Conservation (phyloP, 64 coral and sea anemone species). For the Stichodactyla helianthus region DNA sequence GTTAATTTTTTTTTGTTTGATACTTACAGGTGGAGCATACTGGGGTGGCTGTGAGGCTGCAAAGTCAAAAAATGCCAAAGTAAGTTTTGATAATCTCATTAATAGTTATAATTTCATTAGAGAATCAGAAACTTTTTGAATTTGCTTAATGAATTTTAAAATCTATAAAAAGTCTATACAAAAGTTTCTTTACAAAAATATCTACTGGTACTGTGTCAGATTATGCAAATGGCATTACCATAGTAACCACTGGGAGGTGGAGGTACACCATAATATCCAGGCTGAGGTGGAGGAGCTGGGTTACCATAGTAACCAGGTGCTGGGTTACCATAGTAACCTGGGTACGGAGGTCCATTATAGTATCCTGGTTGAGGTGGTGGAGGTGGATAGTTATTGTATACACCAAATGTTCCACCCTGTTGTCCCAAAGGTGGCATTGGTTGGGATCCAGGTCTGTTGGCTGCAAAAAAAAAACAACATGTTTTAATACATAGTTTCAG, state of each 20-base stretch:
- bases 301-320: neutral
- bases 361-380: slow-evolving; percentile 44
- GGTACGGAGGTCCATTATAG: slow-evolving; percentile 21
- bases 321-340: slow-evolving; percentile 38
- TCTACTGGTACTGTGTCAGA: too few species aligned
- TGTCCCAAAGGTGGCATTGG: slow-evolving; percentile 48
- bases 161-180: too few species aligned
- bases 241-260: slow-evolving; percentile 28
- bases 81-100: too few species aligned
- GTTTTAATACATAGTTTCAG: neutral
- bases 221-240: neutral
- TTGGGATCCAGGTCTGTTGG: slow-evolving; percentile 55
- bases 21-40: slow-evolving; percentile 67
- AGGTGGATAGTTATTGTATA: slow-evolving; percentile 65
- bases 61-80: slow-evolving; percentile 26
- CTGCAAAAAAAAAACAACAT: slow-evolving; percentile 12
- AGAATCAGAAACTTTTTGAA: too few species aligned
- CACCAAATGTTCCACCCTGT: slow-evolving; percentile 20
- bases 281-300: slow-evolving; percentile 25
- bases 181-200: too few species aligned
- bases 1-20: neutral
- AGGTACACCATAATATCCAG: slow-evolving; percentile 50
- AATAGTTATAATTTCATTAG: too few species aligned
- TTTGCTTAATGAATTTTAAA: too few species aligned
- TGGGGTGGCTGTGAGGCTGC: slow-evolving; percentile 65